Conservation (phyloP, 2,888 invertebrate genomes). For the Euplexia lucipara region DNA sequence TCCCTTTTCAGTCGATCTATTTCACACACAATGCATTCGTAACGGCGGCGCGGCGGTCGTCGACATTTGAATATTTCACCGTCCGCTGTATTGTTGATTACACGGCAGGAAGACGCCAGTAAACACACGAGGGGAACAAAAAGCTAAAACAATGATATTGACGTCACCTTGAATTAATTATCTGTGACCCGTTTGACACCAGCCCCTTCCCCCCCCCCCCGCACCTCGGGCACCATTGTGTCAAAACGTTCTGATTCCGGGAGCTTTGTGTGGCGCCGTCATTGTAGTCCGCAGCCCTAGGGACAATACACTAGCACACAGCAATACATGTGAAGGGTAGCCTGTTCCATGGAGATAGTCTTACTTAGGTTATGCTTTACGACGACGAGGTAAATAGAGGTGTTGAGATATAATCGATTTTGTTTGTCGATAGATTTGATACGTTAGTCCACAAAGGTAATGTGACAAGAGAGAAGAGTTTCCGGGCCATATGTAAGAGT, state of each 20-base stretch:
- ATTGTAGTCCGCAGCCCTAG: conserved; percentile 9
- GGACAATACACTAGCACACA: conserved; percentile 13
- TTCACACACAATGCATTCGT: conserved; percentile 28
- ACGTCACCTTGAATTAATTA: conserved; percentile 58
- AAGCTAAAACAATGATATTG: conserved; percentile 54
- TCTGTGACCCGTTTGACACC: conserved; percentile 32
- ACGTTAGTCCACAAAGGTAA: background rate
- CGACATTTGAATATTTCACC: conserved; percentile 22
- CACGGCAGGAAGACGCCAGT: conserved; percentile 36
- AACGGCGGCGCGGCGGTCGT: conserved; percentile 35
- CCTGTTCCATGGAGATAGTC: background rate
- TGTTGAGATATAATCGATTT: conserved; percentile 1
- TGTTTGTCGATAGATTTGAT: conserved; percentile 1
- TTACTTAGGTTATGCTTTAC: background rate
- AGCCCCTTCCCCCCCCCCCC: background rate
- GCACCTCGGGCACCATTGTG: conserved; percentile 29
- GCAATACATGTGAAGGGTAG: conserved; percentile 1
- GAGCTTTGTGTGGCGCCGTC: conserved; percentile 27
- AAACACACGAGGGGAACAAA: conserved; percentile 33
- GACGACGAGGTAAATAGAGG: background rate
- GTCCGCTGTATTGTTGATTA: conserved; percentile 26
- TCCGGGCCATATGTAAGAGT: background rate
- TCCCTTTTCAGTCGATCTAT: conserved; percentile 21
- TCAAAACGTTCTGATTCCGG: conserved; percentile 35
- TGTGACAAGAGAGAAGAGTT: background rate